phyloP scores from a whole-genome alignment of 2,888 invertebrate species.

The Eilema depressum region DNA sequence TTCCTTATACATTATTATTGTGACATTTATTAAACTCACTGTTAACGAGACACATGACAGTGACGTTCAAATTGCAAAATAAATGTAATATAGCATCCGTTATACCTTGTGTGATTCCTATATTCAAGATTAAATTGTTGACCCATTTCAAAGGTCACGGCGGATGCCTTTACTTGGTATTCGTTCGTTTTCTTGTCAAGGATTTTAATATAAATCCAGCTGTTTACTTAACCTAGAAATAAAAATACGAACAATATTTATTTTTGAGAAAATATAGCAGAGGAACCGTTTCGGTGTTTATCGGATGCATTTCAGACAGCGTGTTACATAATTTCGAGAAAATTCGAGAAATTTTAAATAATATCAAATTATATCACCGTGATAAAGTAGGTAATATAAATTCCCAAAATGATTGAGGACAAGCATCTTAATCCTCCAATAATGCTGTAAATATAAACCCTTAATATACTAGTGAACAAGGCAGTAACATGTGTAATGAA shows the following conservation, averaged over 20 bases:
- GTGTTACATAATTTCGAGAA: too few species aligned
- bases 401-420: neutral
- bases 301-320: too few species aligned
- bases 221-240: too few species aligned
- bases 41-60: neutral
- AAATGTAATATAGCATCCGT: neutral
- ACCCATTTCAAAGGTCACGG: neutral
- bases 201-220: neutral
- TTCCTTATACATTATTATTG: too few species aligned
- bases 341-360: too few species aligned
- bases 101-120: neutral
- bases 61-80: neutral
- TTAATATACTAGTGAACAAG: slow-evolving; percentile 3
- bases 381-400: neutral
- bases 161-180: neutral
- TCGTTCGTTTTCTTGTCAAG: neutral
- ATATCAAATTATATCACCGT: too few species aligned
- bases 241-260: neutral
- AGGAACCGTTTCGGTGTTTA: neutral
- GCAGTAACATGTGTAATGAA: neutral
- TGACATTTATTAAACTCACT: neutral
- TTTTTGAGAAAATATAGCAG: neutral
- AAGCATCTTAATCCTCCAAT: neutral
- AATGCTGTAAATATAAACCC: neutral
- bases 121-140: neutral